Percentiles rank a stretch among this genome's conserved stretches.
phyloP scores from a whole-genome alignment of 2,797 vertebrate species.

The Sphaeramia orbicularis region DNA sequence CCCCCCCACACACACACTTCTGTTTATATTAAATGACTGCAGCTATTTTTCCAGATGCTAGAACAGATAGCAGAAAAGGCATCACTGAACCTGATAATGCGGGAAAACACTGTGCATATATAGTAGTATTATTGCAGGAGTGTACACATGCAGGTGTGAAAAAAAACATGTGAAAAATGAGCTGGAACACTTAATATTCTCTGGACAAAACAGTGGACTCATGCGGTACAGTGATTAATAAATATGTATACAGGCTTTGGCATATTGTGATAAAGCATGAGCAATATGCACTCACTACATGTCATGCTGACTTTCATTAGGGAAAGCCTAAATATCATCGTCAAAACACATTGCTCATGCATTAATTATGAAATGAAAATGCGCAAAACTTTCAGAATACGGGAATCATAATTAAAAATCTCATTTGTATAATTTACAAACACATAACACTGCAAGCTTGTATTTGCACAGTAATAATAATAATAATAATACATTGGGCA shows the following conservation, averaged over 20 bases:
- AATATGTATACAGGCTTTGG: slow-evolving; percentile 46
- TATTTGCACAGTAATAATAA: slow-evolving; percentile 64
- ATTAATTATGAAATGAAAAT: slow-evolving; percentile 69
- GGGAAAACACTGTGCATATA: slow-evolving; percentile 37
- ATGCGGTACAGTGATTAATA: slow-evolving; percentile 54
- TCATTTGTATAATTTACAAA: slow-evolving; percentile 68
- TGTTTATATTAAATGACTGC: slow-evolving; percentile 32
- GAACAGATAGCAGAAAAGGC: slow-evolving; percentile 35
- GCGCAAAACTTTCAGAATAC: slow-evolving; percentile 59
- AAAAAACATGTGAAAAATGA: slow-evolving; percentile 39
- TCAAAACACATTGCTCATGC: slow-evolving; percentile 73
- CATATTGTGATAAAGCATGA: slow-evolving; percentile 54
- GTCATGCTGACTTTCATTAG: slow-evolving; percentile 64
- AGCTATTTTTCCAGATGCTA: slow-evolving; percentile 8
- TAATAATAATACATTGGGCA: slow-evolving; percentile 60
- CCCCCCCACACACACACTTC: not conserved
- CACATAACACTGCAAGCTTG: slow-evolving; percentile 58
- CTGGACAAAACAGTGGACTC: slow-evolving; percentile 52
- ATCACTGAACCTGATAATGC: slow-evolving; percentile 23
- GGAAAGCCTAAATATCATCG: slow-evolving; percentile 60
- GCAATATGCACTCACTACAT: slow-evolving; percentile 46
- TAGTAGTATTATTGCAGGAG: slow-evolving; percentile 25
- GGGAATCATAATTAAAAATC: slow-evolving; percentile 80
- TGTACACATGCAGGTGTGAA: slow-evolving; percentile 43
- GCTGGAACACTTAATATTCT: slow-evolving; percentile 57